Conservation (phyloP, 2,797 vertebrate genomes). For the Artibeus jamaicensis region DNA sequence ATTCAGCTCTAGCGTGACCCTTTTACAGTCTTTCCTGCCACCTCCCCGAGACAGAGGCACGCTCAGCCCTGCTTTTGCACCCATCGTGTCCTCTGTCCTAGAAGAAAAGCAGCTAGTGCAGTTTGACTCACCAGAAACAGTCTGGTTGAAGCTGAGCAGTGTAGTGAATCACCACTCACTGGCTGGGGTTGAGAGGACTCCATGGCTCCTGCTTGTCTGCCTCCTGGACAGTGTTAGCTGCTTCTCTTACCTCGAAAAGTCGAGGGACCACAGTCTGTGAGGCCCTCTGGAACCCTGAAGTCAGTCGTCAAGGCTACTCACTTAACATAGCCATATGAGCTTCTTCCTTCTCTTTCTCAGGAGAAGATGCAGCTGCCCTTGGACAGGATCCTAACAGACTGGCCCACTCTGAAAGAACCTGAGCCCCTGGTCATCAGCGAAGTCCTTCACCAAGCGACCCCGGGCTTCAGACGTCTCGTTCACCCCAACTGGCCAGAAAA, state of each 20-base stretch:
- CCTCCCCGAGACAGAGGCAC: neutral
- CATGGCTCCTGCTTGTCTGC: no score
- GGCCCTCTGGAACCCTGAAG: neutral
- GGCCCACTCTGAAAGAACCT: conserved; percentile 83
- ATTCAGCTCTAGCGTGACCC: neutral
- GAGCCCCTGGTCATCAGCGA: conserved; percentile 64
- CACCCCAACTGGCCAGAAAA: neutral
- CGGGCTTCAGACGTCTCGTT: neutral
- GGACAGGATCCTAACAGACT: conserved; percentile 65
- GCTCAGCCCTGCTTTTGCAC: neutral
- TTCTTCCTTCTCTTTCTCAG: conserved; percentile 71
- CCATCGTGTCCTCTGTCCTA: neutral
- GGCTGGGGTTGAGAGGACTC: neutral
- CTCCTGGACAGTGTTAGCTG: neutral
- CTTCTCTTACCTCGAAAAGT: neutral
- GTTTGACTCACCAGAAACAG: neutral
- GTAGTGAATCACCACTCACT: neutral
- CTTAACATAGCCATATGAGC: neutral
- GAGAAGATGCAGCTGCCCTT: conserved; percentile 78
- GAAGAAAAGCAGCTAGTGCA: neutral
- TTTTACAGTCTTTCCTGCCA: neutral
- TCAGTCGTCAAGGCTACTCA: neutral
- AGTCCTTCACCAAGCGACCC: neutral
- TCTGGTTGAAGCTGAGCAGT: neutral
- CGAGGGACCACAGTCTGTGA: neutral